Evolutionary conservation across 64 coral and sea anemone species (phyloP).

Genomic region (Montipora cactus): DNA sequence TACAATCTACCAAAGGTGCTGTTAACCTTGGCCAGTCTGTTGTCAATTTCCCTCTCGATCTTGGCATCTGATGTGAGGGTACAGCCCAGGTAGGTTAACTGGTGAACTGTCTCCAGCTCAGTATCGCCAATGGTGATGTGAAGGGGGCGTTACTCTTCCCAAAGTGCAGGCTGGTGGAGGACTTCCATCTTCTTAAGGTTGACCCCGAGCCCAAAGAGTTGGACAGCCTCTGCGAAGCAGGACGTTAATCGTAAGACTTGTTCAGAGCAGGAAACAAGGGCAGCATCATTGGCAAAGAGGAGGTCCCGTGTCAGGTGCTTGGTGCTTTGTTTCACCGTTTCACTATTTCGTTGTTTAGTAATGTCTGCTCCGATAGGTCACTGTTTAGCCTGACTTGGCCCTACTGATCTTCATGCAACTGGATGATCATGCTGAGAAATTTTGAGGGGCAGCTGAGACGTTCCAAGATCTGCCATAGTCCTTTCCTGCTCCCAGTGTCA

Average conservation of each 20-base stretch:
- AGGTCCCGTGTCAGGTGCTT: background rate
- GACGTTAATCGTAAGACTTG: background rate
- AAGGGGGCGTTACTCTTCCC: background rate
- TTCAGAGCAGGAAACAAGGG: background rate
- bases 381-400: background rate
- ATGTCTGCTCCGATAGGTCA: background rate
- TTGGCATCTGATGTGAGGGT: background rate
- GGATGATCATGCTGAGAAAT: background rate
- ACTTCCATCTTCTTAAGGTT: background rate
- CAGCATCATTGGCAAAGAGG: background rate
- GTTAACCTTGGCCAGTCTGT: background rate
- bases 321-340: slow-evolving; percentile 30
- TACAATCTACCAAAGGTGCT: background rate
- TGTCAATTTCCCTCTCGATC: background rate
- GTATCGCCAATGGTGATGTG: background rate
- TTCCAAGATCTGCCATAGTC: background rate
- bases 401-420: background rate
- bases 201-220: background rate
- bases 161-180: background rate
- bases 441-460: background rate
- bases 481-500: background rate
- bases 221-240: background rate
- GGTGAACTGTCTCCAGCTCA: no score
- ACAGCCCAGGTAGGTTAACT: no score
- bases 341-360: background rate